Evolutionary conservation across 2,888 invertebrate species (phyloP).

Genomic region (Anaspis maculata): DNA sequence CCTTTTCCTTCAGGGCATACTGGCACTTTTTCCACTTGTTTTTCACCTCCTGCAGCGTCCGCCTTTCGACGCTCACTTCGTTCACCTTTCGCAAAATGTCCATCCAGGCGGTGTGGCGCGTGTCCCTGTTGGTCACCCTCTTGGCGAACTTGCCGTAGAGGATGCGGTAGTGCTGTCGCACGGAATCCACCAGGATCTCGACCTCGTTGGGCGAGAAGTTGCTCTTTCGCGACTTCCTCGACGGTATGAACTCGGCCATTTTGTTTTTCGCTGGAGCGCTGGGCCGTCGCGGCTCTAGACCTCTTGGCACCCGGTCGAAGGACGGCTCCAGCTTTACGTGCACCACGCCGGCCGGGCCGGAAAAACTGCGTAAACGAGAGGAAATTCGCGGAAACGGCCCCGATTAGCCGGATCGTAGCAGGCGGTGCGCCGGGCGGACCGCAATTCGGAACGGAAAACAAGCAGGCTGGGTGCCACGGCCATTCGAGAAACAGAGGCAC

Average conservation of each 20-base stretch:
- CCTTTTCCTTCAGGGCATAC: conserved; percentile 16
- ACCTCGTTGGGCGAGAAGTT: conserved; percentile 32
- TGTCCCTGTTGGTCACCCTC: conserved; percentile 22
- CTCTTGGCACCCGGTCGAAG: conserved; percentile 5
- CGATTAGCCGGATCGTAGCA: no score
- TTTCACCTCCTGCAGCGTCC: conserved; percentile 32
- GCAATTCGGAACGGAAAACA: neutral
- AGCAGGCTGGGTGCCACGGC: neutral
- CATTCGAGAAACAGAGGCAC: no score
- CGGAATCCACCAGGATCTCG: conserved; percentile 23
- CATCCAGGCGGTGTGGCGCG: conserved; percentile 28
- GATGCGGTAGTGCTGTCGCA: conserved; percentile 23
- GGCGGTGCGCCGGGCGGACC: neutral
- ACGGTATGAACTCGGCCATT: conserved; percentile 13
- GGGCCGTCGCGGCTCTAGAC: no score
- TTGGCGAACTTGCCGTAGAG: conserved; percentile 28
- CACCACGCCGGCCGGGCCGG: no score
- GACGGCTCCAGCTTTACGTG: no score
- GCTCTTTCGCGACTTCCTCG: conserved; percentile 26
- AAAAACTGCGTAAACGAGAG: no score
- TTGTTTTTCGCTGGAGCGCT: conserved; percentile 10
- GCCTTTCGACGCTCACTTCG: conserved; percentile 25
- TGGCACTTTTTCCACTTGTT: conserved; percentile 35
- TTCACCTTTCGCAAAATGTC: conserved; percentile 29
- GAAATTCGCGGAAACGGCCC: no score